Evolutionary conservation across 2,113 vertebrate species (phyloP).

Genomic region (Rhabdornis inornatus): DNA sequence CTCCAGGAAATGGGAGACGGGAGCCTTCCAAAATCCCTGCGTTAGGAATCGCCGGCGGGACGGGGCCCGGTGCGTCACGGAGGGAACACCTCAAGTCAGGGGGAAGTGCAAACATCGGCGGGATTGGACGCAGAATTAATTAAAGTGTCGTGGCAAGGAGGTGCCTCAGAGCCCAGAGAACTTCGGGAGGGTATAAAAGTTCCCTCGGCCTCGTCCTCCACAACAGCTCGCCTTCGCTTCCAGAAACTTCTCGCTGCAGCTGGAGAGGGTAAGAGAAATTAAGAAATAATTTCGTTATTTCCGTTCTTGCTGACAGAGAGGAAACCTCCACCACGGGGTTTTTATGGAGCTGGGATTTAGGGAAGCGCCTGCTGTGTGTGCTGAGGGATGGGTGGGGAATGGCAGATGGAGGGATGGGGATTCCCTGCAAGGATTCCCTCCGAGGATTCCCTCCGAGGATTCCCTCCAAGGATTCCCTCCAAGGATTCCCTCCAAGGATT

Average conservation of each 20-base stretch:
- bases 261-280: neutral
- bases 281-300: accelerated
- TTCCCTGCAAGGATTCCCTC: accelerated
- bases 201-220: neutral
- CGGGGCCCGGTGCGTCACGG: neutral
- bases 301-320: neutral
- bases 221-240: neutral
- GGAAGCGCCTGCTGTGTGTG: no score
- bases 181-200: neutral
- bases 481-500: no score
- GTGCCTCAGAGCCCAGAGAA: neutral
- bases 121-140: neutral
- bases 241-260: neutral
- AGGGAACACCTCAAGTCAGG: neutral
- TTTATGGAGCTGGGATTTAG: neutral
- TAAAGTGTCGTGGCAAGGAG: neutral
- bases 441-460: no score
- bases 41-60: neutral
- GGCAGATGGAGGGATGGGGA: accelerated
- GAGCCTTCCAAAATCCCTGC: neutral
- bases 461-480: no score
- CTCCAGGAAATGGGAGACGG: conserved; percentile 6
- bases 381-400: neutral
- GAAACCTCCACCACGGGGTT: accelerated
- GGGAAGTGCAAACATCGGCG: neutral